A percentile compares a stretch with the other conserved stretches of the same genome.
Evolutionary conservation across 2,797 vertebrate genomes (phyloP).

Genomic region (Poecilia gillii): DNA sequence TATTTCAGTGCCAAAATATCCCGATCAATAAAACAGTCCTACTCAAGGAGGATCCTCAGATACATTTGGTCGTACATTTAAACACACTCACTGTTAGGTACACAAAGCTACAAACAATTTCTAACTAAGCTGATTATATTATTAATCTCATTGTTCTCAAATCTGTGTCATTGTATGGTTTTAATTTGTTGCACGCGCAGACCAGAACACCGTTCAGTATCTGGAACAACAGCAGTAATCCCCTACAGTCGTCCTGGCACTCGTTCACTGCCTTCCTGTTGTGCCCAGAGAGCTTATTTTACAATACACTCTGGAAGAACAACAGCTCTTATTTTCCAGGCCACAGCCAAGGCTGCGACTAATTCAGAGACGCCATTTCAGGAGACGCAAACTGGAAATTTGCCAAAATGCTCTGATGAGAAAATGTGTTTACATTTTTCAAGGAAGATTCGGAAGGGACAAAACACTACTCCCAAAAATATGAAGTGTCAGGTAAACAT

Average conservation of each 20-base stretch:
- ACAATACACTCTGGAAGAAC: conserved; percentile 35
- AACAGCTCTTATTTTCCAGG: conserved; percentile 27
- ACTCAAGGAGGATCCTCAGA: neutral
- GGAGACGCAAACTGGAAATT: conserved; percentile 22
- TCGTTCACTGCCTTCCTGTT: conserved; percentile 48
- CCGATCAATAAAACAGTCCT: neutral
- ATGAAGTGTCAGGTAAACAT: conserved; percentile 15
- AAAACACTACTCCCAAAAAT: conserved; percentile 19
- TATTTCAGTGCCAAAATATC: neutral
- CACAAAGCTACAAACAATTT: conserved; percentile 20
- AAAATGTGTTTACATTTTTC: conserved; percentile 26
- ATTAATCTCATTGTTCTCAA: conserved; percentile 12
- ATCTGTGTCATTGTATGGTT: conserved; percentile 10
- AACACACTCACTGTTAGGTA: neutral
- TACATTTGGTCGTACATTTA: neutral
- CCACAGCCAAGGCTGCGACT: conserved; percentile 23
- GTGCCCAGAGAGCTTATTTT: conserved; percentile 44
- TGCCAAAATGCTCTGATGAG: conserved; percentile 34
- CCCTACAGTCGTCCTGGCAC: conserved; percentile 47
- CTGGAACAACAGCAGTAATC: conserved; percentile 53
- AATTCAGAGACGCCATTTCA: conserved; percentile 22
- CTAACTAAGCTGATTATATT: conserved; percentile 2
- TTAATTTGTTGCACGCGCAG: conserved; percentile 53
- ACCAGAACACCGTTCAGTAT: conserved; percentile 43
- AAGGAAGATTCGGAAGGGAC: conserved; percentile 23